Evolutionary conservation across 2,797 vertebrate genomes (phyloP).

Genomic region (Poeciliopsis paucimaculata): DNA sequence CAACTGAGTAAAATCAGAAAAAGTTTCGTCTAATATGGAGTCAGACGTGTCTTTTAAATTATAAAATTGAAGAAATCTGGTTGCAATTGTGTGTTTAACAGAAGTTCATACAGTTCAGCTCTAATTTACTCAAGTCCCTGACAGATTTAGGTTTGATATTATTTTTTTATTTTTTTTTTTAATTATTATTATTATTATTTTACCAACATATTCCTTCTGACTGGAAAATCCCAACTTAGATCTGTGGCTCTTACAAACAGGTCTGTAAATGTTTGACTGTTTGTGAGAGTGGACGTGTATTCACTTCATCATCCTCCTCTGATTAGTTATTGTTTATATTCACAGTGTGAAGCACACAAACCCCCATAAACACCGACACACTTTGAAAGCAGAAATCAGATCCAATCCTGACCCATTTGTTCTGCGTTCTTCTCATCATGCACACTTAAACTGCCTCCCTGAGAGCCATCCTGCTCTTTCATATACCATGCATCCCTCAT

Average conservation of each 20-base stretch:
- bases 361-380: constrained; percentile 5
- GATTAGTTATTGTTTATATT: constrained; percentile 47
- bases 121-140: neutral
- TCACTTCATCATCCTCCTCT: constrained; percentile 8
- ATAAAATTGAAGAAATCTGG: neutral
- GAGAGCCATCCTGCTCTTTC: constrained; percentile 43
- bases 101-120: neutral
- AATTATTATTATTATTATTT: too few species aligned
- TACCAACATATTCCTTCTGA: neutral
- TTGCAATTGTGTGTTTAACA: neutral
- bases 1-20: neutral
- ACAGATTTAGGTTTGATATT: neutral
- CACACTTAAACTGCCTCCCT: neutral
- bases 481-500: constrained; percentile 50
- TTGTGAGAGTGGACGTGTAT: neutral
- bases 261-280: constrained; percentile 15
- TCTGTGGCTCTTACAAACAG: constrained; percentile 14
- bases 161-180: too few species aligned
- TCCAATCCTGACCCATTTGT: constrained; percentile 39
- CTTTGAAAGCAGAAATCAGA: constrained; percentile 14
- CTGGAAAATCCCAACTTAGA: neutral
- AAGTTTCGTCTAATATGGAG: neutral
- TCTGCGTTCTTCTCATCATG: constrained; percentile 7
- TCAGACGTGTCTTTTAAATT: neutral
- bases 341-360: neutral